phyloP scores from a whole-genome alignment of 2,797 vertebrate species.

The Sebastes elongatus region DNA sequence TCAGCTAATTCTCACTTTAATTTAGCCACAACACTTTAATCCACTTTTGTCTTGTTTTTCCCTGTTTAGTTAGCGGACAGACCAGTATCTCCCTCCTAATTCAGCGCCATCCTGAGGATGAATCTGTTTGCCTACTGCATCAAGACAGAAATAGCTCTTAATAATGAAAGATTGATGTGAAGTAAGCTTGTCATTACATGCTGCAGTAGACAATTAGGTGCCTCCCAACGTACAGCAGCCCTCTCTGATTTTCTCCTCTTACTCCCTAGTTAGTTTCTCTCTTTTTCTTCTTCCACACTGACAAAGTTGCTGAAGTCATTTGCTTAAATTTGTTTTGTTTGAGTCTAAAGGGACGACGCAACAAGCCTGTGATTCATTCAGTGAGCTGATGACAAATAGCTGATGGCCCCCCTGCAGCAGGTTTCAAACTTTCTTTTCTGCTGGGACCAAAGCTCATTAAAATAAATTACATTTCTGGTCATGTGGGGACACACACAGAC shows the following conservation, averaged over 20 bases:
- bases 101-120: conserved; percentile 47
- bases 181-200: conserved; percentile 86
- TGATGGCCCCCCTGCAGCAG: conserved; percentile 21
- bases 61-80: conserved; percentile 12
- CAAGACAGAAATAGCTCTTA: conserved; percentile 82
- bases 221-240: conserved; percentile 67
- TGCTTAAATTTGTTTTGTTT: conserved; percentile 32
- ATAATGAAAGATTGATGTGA: conserved; percentile 87
- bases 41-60: not conserved
- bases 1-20: not conserved
- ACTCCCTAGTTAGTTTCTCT: not conserved
- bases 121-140: conserved; percentile 64
- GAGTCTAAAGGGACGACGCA: conserved; percentile 23
- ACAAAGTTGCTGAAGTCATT: conserved; percentile 44
- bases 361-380: conserved; percentile 36
- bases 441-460: conserved; percentile 48
- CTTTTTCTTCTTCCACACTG: not conserved
- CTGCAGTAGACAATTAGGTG: conserved; percentile 86
- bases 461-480: conserved; percentile 46
- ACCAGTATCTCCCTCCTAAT: conserved; percentile 44
- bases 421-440: conserved; percentile 27
- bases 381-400: conserved; percentile 28
- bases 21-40: not conserved
- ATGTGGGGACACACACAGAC: conserved; percentile 16
- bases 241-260: conserved; percentile 46